Percentiles rank a stretch among this genome's conserved stretches.
These are phyloP conservation scores for Dryococelus australis DNA, from an alignment of 2,888 invertebrate species.

Conservation along the genomic window DNA sequence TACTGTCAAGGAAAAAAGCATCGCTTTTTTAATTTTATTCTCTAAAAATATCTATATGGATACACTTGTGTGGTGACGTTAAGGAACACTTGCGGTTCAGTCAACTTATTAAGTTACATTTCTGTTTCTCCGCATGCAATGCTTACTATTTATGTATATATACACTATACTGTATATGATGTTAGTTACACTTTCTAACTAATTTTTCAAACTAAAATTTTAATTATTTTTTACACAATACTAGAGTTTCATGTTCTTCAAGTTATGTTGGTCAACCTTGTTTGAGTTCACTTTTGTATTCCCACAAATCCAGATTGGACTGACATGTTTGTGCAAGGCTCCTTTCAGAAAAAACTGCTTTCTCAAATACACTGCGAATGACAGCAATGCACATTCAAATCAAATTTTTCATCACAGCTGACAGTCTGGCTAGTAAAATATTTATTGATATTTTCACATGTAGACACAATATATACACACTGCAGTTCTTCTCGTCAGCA, in stretches of 20 bases:
- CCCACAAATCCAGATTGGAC: background rate
- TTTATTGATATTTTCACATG: conserved; percentile 16
- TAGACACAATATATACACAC: conserved; percentile 9
- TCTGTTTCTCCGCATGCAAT: conserved; percentile 16
- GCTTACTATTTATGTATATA: background rate
- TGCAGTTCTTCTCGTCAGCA: conserved; percentile 1
- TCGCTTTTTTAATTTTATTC: conserved; percentile 5
- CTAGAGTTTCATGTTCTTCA: background rate
- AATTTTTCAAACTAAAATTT: conserved; percentile 1
- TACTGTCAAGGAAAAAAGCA: conserved; percentile 12
- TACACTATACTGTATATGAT: conserved; percentile 6
- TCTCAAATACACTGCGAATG: background rate
- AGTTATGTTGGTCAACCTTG: conserved; percentile 1
- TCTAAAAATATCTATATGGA: conserved; percentile 16
- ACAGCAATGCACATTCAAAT: background rate
- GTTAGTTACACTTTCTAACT: conserved; percentile 16
- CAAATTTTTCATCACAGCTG: background rate
- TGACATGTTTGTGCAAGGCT: background rate
- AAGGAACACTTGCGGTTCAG: conserved; percentile 16
- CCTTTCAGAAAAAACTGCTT: background rate
- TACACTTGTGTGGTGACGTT: conserved; percentile 3
- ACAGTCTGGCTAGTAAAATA: conserved; percentile 8
- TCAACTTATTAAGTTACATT: conserved; percentile 16
- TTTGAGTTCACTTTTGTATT: background rate
- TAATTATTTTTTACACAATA: background rate